phyloP scores from a whole-genome alignment of 1,140 invertebrate species.

The Drosophila gunungcola region DNA sequence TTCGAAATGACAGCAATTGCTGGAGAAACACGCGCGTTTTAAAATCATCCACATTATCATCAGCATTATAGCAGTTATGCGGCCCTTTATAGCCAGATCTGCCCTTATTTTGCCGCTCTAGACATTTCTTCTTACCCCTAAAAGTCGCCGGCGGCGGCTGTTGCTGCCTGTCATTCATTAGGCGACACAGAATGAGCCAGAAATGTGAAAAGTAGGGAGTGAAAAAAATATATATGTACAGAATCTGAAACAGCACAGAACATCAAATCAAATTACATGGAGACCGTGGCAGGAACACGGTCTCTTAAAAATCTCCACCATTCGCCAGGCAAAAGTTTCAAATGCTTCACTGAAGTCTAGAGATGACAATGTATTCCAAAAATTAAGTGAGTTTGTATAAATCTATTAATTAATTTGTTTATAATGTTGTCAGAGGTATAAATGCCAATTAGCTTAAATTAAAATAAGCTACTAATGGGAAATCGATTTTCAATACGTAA shows the following conservation, averaged over 20 bases:
- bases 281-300: conserved; percentile 57
- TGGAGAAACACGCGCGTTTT: conserved; percentile 74
- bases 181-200: conserved; percentile 63
- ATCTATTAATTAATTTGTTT: background rate
- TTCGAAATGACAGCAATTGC: conserved; percentile 76
- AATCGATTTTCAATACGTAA: too few relatives aligned
- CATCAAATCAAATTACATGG: conserved; percentile 80
- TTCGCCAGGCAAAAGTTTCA: conserved; percentile 46
- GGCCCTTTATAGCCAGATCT: conserved; percentile 36
- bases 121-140: conserved; percentile 13
- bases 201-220: conserved; percentile 62
- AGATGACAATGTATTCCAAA: conserved; percentile 15
- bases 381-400: background rate
- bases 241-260: conserved; percentile 47
- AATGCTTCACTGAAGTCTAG: conserved; percentile 39
- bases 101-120: conserved; percentile 1
- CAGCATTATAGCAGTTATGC: conserved; percentile 80
- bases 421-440: too few relatives aligned
- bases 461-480: too few relatives aligned
- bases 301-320: conserved; percentile 50
- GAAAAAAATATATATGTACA: conserved; percentile 35
- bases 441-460: too few relatives aligned
- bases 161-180: conserved; percentile 71
- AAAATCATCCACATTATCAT: conserved; percentile 82
- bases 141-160: conserved; percentile 55